phyloP scores from a whole-genome alignment of 2,888 invertebrate genomes.

The Aromia moschata region DNA sequence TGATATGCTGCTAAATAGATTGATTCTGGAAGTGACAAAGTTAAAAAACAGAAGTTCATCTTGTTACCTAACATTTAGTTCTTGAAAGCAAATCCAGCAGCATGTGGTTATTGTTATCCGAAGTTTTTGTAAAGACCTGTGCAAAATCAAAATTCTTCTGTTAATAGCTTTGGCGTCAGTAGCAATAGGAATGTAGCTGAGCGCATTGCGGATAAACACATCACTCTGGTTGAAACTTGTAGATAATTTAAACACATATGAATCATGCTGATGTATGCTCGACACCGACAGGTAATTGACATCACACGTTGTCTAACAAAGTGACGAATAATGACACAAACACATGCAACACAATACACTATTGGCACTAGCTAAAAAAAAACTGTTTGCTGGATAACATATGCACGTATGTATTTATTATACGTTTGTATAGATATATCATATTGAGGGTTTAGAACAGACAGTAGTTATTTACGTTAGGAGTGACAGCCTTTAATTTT shows the following conservation, averaged over 20 bases:
- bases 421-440: no score
- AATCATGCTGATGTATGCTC: background rate
- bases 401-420: no score
- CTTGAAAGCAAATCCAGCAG: slow-evolving; percentile 58
- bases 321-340: background rate
- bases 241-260: background rate
- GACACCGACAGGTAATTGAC: background rate
- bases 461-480: no score
- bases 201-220: background rate
- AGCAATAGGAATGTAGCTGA: slow-evolving; percentile 18
- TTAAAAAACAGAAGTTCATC: background rate
- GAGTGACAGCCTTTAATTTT: no score
- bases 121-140: slow-evolving; percentile 59
- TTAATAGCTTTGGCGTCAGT: slow-evolving; percentile 38
- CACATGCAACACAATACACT: slow-evolving; percentile 10
- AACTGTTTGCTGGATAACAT: no score
- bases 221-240: background rate
- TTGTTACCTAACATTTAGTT: slow-evolving; percentile 61
- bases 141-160: slow-evolving; percentile 50
- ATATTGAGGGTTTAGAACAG: no score
- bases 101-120: slow-evolving; percentile 61
- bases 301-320: background rate
- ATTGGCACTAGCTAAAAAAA: background rate
- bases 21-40: slow-evolving; percentile 19
- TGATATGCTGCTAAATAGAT: no score